These are phyloP conservation scores for Orchesella cincta DNA, from an alignment of 1,140 invertebrate genomes.

Conservation along the genomic window DNA sequence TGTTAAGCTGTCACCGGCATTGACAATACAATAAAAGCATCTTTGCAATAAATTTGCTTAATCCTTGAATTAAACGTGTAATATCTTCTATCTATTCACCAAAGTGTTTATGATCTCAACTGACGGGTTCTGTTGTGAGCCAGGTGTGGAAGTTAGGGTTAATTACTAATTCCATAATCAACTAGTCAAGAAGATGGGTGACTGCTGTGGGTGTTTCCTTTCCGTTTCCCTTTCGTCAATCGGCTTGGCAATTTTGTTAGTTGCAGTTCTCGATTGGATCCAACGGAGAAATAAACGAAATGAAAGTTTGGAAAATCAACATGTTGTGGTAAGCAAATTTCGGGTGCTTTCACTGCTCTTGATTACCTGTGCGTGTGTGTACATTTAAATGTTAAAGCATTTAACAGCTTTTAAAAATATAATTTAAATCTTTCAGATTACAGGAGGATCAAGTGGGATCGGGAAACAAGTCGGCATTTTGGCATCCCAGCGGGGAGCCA, in stretches of 20 bases:
- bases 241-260: neutral
- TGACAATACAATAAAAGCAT: too few species aligned
- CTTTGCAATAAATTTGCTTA: too few species aligned
- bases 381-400: too few species aligned
- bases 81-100: too few species aligned
- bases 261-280: neutral
- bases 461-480: slow-evolving; percentile 80
- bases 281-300: neutral
- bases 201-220: neutral
- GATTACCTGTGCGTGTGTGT: too few species aligned
- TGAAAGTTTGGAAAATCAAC: slow-evolving; percentile 23
- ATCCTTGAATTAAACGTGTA: too few species aligned
- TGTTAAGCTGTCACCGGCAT: too few species aligned
- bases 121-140: too few species aligned
- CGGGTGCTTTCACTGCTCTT: too few species aligned
- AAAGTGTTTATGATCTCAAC: too few species aligned
- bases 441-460: slow-evolving; percentile 94
- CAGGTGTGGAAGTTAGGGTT: too few species aligned
- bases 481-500: slow-evolving; percentile 74
- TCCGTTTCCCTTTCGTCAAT: neutral
- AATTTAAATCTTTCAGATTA: too few species aligned
- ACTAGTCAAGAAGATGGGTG: slow-evolving; percentile 14
- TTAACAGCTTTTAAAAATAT: neutral
- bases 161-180: neutral
- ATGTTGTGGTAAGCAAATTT: slow-evolving; percentile 41